Percentiles rank a stretch among this genome's conserved stretches.
Evolutionary conservation across 2,113 vertebrate species (phyloP).

Genomic region (Oryzias melastigma): DNA sequence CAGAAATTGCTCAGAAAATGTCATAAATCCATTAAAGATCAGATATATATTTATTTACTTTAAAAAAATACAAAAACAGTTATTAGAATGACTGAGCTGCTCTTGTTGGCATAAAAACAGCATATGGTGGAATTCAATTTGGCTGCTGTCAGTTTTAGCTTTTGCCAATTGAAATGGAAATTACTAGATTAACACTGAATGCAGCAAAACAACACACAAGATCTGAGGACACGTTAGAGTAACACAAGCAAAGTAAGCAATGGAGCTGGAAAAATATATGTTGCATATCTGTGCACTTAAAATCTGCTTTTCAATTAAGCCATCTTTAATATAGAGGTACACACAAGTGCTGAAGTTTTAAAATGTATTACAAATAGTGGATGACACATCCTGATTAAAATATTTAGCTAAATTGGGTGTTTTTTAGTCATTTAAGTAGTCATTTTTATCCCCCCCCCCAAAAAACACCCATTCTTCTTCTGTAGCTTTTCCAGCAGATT

Average conservation of each 20-base stretch:
- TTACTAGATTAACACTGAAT: constrained; percentile 25
- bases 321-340: neutral
- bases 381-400: too few species aligned
- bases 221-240: constrained; percentile 43
- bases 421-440: too few species aligned
- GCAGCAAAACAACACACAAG: constrained; percentile 49
- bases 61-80: too few species aligned
- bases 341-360: neutral
- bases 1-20: constrained; percentile 20
- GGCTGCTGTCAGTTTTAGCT: too few species aligned
- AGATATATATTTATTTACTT: too few species aligned
- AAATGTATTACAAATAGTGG: too few species aligned
- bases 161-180: too few species aligned
- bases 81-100: too few species aligned
- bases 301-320: constrained; percentile 55
- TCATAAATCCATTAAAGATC: neutral
- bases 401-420: too few species aligned
- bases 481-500: constrained; percentile 78
- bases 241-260: constrained; percentile 66
- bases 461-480: constrained; percentile 2
- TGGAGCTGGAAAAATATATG: constrained; percentile 65
- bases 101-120: too few species aligned
- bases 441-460: neutral
- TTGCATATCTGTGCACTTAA: constrained; percentile 75
- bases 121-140: too few species aligned